Base-by-base conservation (phyloP, 2,113 vertebrate species). In the Spermophilus dauricus region DNA sequence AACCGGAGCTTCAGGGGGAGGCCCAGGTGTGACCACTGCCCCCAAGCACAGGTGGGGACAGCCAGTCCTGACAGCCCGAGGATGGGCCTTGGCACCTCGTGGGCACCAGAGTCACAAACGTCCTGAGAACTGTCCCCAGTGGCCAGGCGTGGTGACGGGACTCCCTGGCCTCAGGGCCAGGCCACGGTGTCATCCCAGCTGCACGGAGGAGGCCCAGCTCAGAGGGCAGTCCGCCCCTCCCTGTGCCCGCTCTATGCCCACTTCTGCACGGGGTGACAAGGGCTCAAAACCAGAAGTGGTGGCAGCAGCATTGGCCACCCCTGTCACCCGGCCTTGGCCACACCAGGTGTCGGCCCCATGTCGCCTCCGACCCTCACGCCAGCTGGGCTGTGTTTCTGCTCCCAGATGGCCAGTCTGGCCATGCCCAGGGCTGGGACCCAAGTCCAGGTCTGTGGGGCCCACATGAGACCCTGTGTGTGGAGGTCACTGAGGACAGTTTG, bases 21-120 rank as follows among this genome's bases (percentile, higher is more conserved):
- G 89, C 69, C 26, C 28, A 97, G 94, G 86, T 92, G 86, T 78
- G 37, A 17, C 18, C 3, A 2, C 89, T 92, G 94, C 83, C 67
- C 67, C 85, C 18, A 96, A 16, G 53, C 95, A 53, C 1, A n/a
- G 80, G 63, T 65, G 95, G 77, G 81, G 94, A 63, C 80, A 78
- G 70, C 89, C 87, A 5, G 0, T 26, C 48, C 72, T 48, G 95
- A 95, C 91, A 97, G 92, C 87, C 81, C 0, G 0, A 87, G 96
- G 91, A 58, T 1, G 16, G 89, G 89, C 96, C 90, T 65, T 0
- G 0, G n/a, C 88, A 39, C 67, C 69, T 32, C 2, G 0, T 5
- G 91, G 94, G 82, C 65, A 8, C 32, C 42, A 5, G 14, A 4
- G 1, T 3, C 32, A 70, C 51, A 76, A 80, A 37, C 0, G 0